These are phyloP conservation scores for Acrobasis suavella DNA, from an alignment of 2,888 invertebrate species.

Conservation along the genomic window DNA sequence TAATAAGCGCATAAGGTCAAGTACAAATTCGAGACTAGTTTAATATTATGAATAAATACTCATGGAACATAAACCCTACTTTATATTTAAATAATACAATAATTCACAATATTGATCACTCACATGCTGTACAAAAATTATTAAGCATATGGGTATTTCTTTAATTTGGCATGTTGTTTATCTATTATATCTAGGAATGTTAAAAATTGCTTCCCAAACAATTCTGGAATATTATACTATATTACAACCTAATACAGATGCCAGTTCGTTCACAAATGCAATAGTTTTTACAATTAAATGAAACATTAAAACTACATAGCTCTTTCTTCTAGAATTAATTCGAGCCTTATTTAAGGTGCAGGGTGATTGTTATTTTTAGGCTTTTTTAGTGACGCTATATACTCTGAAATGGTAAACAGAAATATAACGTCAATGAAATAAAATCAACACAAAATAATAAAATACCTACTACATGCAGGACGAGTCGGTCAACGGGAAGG, in stretches of 20 bases:
- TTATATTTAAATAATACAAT: constrained; percentile 5
- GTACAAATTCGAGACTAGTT: constrained; percentile 7
- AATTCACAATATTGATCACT: constrained; percentile 11
- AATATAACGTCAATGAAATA: constrained; percentile 40
- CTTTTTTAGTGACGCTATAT: constrained; percentile 75
- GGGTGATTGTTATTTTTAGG: constrained; percentile 67
- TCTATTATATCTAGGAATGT: too few relatives aligned
- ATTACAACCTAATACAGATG: constrained; percentile 4
- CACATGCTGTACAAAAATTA: background rate
- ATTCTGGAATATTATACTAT: background rate
- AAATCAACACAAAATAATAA: constrained; percentile 11
- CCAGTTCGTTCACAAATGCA: constrained; percentile 9
- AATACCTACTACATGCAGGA: background rate
- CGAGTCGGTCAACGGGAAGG: background rate
- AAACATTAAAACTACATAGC: constrained; percentile 13
- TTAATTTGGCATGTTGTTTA: background rate
- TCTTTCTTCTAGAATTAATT: constrained; percentile 11
- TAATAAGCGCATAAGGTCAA: background rate
- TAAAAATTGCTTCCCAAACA: background rate
- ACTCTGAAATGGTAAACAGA: constrained; percentile 78
- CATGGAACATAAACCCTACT: constrained; percentile 11
- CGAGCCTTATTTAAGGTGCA: constrained; percentile 35
- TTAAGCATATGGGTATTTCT: background rate
- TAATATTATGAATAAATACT: constrained; percentile 3
- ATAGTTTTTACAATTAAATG: constrained; percentile 5